Evolutionary conservation across 2,113 vertebrate genomes (phyloP).

Genomic region (Ursus arctos): DNA sequence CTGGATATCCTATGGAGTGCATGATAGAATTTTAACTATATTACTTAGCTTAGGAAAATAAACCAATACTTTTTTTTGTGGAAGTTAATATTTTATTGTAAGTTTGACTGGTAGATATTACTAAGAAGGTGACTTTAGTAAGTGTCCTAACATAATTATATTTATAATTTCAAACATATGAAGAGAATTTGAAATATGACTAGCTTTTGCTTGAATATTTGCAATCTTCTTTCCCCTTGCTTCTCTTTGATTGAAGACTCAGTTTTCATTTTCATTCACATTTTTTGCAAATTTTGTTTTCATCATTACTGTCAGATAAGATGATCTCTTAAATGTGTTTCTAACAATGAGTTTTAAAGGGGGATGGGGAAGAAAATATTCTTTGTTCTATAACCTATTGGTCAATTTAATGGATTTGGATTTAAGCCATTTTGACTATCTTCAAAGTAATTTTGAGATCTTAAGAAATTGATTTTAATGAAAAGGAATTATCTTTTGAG

Average conservation of each 20-base stretch:
- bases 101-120: slow-evolving; percentile 43
- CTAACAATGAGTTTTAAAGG: slow-evolving; percentile 19
- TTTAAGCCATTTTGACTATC: slow-evolving; percentile 21
- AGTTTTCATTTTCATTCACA: slow-evolving; percentile 17
- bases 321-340: neutral
- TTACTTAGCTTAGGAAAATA: slow-evolving; percentile 70
- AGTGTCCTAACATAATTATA: slow-evolving; percentile 50
- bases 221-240: neutral
- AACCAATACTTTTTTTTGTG: slow-evolving; percentile 46
- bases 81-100: slow-evolving; percentile 62
- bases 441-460: slow-evolving; percentile 18
- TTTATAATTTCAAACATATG: slow-evolving; percentile 14
- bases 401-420: neutral
- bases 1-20: slow-evolving; percentile 20
- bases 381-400: neutral
- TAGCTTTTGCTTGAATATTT: neutral
- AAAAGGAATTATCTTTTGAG: neutral
- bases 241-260: neutral
- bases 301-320: neutral
- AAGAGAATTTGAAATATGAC: slow-evolving; percentile 7
- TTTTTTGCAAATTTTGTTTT: neutral
- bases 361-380: neutral
- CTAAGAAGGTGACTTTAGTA: neutral
- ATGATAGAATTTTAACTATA: slow-evolving; percentile 55
- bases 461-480: slow-evolving; percentile 64